A percentile compares a stretch with the other conserved stretches of the same genome.
Conservation (phyloP, 2,113 vertebrate genomes). For the Rostratula benghalensis region DNA sequence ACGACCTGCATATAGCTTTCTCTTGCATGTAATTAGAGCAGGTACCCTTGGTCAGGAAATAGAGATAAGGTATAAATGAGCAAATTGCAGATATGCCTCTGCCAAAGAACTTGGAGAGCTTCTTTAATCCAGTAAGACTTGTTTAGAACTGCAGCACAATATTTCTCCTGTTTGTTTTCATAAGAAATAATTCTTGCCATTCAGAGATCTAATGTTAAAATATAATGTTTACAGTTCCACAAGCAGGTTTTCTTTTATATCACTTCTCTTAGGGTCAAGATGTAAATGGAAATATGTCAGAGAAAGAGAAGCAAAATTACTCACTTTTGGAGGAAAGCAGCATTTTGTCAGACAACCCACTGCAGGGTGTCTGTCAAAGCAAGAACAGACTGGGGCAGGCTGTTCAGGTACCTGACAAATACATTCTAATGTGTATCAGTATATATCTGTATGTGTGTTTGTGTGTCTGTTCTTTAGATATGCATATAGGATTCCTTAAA, state of each 20-base stretch:
- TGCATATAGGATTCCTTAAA: neutral
- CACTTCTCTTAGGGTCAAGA: conserved; percentile 15
- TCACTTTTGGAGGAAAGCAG: neutral
- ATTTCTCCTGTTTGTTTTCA: neutral
- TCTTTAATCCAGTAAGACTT: neutral
- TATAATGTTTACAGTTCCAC: neutral
- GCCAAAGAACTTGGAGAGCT: neutral
- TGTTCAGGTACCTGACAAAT: neutral
- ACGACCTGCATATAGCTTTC: neutral
- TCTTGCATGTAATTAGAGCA: neutral
- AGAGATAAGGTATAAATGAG: neutral
- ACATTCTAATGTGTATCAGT: neutral
- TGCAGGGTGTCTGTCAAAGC: neutral
- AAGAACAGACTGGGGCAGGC: neutral
- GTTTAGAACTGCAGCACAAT: neutral
- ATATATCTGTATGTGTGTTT: neutral
- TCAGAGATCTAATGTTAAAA: neutral
- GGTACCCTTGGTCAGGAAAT: neutral
- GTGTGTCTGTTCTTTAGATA: neutral
- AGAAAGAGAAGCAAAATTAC: neutral
- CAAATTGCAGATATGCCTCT: neutral
- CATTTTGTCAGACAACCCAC: neutral
- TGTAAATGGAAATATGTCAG: conserved; percentile 9
- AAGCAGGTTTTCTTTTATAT: neutral
- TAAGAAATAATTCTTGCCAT: neutral